These are phyloP conservation scores for Eupithecia subumbrata DNA, from an alignment of 2,888 invertebrate species.

Conservation along the genomic window DNA sequence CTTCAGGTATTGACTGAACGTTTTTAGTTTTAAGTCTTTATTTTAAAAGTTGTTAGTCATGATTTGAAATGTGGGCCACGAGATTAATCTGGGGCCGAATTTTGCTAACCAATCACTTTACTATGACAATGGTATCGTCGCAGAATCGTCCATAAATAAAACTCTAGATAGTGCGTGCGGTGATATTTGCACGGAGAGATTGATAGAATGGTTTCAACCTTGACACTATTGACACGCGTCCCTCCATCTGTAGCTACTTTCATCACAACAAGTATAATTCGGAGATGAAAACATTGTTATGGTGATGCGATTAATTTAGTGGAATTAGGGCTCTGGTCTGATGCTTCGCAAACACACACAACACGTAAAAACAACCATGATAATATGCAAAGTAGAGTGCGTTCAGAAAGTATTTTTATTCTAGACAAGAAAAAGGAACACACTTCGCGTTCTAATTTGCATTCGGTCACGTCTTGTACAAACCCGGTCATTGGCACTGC, in stretches of 20 bases:
- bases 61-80: background rate
- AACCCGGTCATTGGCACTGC: slow-evolving; percentile 57
- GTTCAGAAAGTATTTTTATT: slow-evolving; percentile 12
- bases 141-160: too few relatives aligned
- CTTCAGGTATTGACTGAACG: background rate
- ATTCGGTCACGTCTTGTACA: slow-evolving; percentile 50
- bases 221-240: too few relatives aligned
- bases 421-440: slow-evolving; percentile 24
- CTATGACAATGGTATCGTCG: too few relatives aligned
- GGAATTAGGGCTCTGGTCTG: background rate
- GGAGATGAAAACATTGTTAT: too few relatives aligned
- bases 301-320: too few relatives aligned
- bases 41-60: background rate
- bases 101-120: too few relatives aligned
- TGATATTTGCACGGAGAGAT: too few relatives aligned
- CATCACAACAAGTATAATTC: too few relatives aligned
- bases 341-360: background rate
- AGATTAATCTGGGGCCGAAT: background rate
- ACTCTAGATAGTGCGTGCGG: too few relatives aligned
- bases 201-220: too few relatives aligned
- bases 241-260: too few relatives aligned
- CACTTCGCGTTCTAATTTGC: slow-evolving; percentile 48
- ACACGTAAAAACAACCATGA: background rate
- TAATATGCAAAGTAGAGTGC: slow-evolving; percentile 8
- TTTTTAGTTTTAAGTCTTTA: background rate